Evolutionary conservation across 2,888 invertebrate genomes (phyloP).

Genomic region (Archaeoteleia sp.): DNA sequence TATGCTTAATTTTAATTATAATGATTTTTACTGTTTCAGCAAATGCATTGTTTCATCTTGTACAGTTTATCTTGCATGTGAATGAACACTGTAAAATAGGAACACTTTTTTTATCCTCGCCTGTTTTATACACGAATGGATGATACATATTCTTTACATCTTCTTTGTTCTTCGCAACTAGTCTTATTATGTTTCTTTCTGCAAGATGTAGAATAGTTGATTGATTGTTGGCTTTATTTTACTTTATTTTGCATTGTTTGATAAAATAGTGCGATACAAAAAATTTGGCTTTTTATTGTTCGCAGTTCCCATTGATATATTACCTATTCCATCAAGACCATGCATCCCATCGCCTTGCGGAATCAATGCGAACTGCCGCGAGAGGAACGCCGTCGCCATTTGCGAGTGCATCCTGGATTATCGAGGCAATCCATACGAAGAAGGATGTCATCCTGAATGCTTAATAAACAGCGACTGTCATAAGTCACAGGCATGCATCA

Average conservation of each 20-base stretch:
- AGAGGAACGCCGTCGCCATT: conserved; percentile 80
- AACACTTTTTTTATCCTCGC: conserved; percentile 10
- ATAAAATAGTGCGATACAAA: too few relatives aligned
- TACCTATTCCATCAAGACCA: conserved; percentile 27
- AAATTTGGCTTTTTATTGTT: too few relatives aligned
- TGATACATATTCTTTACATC: conserved; percentile 27
- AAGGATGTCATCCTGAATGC: conserved; percentile 83
- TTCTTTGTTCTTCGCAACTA: background rate
- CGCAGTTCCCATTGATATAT: conserved; percentile 35
- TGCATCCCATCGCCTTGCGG: conserved; percentile 79
- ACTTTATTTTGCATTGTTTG: too few relatives aligned
- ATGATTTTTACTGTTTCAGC: conserved; percentile 39
- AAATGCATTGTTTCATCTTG: conserved; percentile 27
- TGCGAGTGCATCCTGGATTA: conserved; percentile 83
- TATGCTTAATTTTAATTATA: background rate
- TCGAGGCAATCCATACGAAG: conserved; percentile 79
- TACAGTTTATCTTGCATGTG: conserved; percentile 22
- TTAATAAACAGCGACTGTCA: conserved; percentile 83
- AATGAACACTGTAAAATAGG: conserved; percentile 25
- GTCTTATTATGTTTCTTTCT: background rate
- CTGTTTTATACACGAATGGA: conserved; percentile 6
- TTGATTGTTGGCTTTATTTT: too few relatives aligned
- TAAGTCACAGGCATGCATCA: conserved; percentile 80
- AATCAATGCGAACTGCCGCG: conserved; percentile 81
- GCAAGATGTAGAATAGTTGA: too few relatives aligned